Evolutionary conservation across 2,113 vertebrate species (phyloP).

Genomic region (Meles meles): DNA sequence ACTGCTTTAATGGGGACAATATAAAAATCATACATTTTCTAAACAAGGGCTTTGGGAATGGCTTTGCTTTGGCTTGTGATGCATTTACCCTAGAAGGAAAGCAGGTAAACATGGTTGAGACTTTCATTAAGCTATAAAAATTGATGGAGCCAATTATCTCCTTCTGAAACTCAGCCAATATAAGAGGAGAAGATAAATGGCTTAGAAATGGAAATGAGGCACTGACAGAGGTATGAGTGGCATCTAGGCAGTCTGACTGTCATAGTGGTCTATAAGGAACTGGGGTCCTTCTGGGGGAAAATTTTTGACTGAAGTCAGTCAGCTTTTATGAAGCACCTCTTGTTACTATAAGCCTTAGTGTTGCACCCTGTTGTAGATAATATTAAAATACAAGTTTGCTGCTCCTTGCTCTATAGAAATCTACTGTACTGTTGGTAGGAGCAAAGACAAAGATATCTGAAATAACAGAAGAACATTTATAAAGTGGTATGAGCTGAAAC

Average conservation of each 20-base stretch:
- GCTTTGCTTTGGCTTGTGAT: slow-evolving; percentile 45
- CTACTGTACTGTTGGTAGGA: neutral
- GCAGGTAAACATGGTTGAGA: slow-evolving; percentile 47
- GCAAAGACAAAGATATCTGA: slow-evolving; percentile 1
- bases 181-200: slow-evolving; percentile 27
- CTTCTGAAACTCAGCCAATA: slow-evolving; percentile 48
- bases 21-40: slow-evolving; percentile 64
- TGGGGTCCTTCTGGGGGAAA: neutral
- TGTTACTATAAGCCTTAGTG: neutral
- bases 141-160: slow-evolving; percentile 58
- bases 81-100: slow-evolving; percentile 40
- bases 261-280: neutral
- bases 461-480: slow-evolving; percentile 26
- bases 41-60: slow-evolving; percentile 53
- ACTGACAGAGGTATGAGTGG: neutral
- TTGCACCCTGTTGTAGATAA: neutral
- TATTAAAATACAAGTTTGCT: slow-evolving; percentile 12
- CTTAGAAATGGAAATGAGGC: slow-evolving; percentile 35
- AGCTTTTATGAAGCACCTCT: slow-evolving; percentile 9
- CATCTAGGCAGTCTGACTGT: neutral
- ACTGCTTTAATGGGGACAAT: slow-evolving; percentile 56
- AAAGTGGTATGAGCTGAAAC: neutral
- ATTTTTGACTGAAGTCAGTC: slow-evolving; percentile 12
- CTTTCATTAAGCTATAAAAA: slow-evolving; percentile 65
- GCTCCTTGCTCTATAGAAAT: neutral